Evolutionary conservation across 2,113 vertebrate species (phyloP), one percentile per base, ranked within the genome.

Genomic region (Montifringilla adamsi): DNA sequence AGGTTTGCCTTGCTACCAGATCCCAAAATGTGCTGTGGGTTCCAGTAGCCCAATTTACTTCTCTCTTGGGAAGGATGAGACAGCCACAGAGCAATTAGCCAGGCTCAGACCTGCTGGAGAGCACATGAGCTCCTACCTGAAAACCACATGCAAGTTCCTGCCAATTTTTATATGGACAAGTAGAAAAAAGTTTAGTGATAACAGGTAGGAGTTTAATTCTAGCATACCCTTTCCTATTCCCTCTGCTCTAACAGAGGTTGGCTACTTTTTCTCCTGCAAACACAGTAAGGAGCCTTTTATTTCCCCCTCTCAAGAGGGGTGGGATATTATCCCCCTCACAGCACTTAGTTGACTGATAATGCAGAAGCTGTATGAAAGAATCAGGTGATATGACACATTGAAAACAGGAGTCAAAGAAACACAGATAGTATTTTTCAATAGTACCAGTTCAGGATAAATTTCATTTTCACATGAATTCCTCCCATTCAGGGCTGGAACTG

Each of bases 401-500:
- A 75, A 96, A 97, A 75, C 35, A 64, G n/a, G 39, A 43, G 82
- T 83, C 84, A 97, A 23, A 87, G 73, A 80, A 85, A 68, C 85
- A 50, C 63, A 78, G 53, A 52, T 10, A 68, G 35, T 16, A 43
- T 86, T 93, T 98, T 96, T 63, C 79, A 41, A 90, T 59, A 90
- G 72, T 52, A 91, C 55, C 23, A 75, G 52, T 81, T 90, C 77
- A 85, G 63, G 85, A 86, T 88, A 33, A 16, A 67, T 96, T 97
- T 96, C 39, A 73, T 95, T 96, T 97, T 94, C 12, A 22, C 86
- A 82, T 90, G 2, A 93, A 94, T 91, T 83, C 50, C 72, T 86
- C 90, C 58, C 58, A 23, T 74, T 96, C 87, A 88, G 46, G 96
- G 46, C 15, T 80, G 87, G 81, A 97, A 95, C 64, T 96, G 84